phyloP scores from a whole-genome alignment of 2,113 vertebrate species.

The Myocastor coypus region DNA sequence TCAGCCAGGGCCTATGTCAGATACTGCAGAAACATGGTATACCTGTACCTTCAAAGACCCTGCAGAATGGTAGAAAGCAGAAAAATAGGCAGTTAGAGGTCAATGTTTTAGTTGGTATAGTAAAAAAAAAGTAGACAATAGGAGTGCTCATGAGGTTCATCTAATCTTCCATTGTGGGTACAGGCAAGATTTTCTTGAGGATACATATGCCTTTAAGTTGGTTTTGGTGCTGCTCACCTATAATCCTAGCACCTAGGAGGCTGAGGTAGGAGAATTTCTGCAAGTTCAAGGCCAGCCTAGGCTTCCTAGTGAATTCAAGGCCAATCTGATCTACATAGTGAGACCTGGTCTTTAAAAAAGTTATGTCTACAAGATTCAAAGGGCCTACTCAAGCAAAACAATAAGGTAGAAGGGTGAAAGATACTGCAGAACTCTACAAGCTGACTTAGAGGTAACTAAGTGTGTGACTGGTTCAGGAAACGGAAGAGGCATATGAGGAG shows the following conservation, averaged over 20 bases:
- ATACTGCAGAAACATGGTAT: neutral
- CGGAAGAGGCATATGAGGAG: neutral
- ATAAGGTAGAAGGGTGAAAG: neutral
- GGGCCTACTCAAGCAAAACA: neutral
- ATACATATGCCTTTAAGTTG: neutral
- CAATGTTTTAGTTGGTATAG: neutral
- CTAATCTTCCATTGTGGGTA: neutral
- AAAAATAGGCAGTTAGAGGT: neutral
- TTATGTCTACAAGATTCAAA: neutral
- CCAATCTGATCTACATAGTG: neutral
- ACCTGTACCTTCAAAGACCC: neutral
- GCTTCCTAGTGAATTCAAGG: neutral
- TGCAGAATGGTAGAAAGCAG: neutral
- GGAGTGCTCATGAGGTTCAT: neutral
- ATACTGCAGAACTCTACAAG: neutral
- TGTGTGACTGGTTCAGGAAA: neutral
- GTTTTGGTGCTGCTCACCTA: neutral
- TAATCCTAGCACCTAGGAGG: neutral
- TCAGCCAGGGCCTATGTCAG: neutral
- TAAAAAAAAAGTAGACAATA: neutral
- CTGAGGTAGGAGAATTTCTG: neutral
- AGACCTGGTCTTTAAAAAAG: neutral
- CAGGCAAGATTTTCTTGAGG: neutral
- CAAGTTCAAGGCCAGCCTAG: neutral
- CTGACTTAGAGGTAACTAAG: neutral